Evolutionary conservation across 2,888 invertebrate species (phyloP), one percentile per base, ranked within the genome.

Genomic region (Vandiemenella viatica): DNA sequence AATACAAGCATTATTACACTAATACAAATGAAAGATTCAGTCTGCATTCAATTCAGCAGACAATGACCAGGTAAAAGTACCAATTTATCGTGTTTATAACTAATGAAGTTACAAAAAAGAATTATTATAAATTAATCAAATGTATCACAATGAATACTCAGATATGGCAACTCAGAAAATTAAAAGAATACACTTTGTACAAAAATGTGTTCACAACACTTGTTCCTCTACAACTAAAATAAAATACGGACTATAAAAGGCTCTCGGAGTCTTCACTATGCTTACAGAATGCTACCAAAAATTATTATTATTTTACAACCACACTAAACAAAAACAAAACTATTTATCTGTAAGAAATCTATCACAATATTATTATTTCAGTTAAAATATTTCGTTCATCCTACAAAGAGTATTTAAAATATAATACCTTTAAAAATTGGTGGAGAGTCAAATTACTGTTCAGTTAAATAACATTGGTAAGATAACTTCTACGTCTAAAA

Each of bases 151-250:
- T 16, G n/a, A 37, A 38, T 37, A 32, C 40, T 47, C 17, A 50
- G 47, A 50, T 50, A 50, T 50, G 50, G 50, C 50, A 50, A 50
- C 50, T 50, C 44, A 46, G 50, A 50, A 50, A 46, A 50, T 50
- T 41, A 46, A 46, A 46, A 46, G 18, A 26, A 43, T 37, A 20
- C 6, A 19, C 32, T 47, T 50, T 50, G 43, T 46, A 47, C 46
- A 46, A 47, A 50, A 46, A 43, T 32, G 50, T 50, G 47, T 50
- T 50, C 43, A 38, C 16, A 50, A 47, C 50, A 50, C 46, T 47
- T 43, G 37, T 37, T 17, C 32, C 43, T 44, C 46, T 46, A 46
- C 16, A 46, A 46, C 37, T 44, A 50, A 49, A 49, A 32, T 45
- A 23, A 41, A 18, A 13, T n/a, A 22, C 22, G 42, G 46, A 18